Base-by-base conservation (phyloP, 2,888 invertebrate species). In the Sminthurides aquaticus region DNA sequence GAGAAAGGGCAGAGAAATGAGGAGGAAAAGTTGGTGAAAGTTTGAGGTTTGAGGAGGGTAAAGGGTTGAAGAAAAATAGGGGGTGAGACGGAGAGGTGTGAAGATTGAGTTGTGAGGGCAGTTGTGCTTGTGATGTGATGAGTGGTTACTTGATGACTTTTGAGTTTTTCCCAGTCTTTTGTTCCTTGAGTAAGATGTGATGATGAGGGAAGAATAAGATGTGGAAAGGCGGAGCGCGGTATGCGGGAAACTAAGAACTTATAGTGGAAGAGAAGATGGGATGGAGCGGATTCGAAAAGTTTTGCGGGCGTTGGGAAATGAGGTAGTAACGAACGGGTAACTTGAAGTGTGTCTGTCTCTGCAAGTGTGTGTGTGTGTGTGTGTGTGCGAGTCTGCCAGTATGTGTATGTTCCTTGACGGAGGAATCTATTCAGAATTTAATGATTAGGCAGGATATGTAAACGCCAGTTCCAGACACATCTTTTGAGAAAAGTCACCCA, bases 381-480 rank as follows among this genome's bases (percentile, higher is more conserved):
- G 52, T n/a, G 43, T 34, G 43, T 34, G 43, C 43, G 43, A 34
- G 43, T 11, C 5, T 34, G 43, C 15, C 8, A 11, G 43, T 34
- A 34, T 15, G 43, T 34, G 15, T 34, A 34, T 18, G 52, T n/a
- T n/a, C n/a, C n/a, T n/a, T n/a, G n/a, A n/a, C n/a, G 52, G 5
- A 15, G 52, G 22, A 22, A 52, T 15, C 18, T 57, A 65, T 67
- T 67, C 66, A 63, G 66, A 63, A 49, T 63, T 57, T 68, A 69
- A 70, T 69, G 60, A 70, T 67, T 65, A 67, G 68, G 63, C 68
- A 67, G 67, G 69, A 69, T 69, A 69, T 71, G 69, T 67, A 68
- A 71, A 72, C 68, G 72, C 72, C 72, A 72, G 66, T 67, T 65
- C 66, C 71, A 72, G 71, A 72, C 69, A 67, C 24, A 60, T 58